Base-by-base conservation (phyloP, 2,888 invertebrate species). In the Scaeva pyrastri region DNA sequence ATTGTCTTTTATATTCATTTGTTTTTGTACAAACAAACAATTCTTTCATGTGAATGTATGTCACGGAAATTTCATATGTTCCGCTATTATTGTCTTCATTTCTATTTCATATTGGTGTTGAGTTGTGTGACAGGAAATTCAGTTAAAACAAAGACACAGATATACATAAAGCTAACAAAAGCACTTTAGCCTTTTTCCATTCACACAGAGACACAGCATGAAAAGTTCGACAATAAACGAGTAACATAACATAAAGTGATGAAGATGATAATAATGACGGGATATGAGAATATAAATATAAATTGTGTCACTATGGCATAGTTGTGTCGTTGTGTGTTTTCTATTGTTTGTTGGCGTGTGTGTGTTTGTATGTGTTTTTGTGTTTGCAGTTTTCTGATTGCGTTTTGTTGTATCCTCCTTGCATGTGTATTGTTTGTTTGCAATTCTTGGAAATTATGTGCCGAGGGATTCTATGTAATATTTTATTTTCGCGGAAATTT, bases 1-100 rank as follows among this genome's bases (percentile, higher is more conserved):
- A 76, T 74, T 52, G 70, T 62, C 71, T n/a, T 52, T 31, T 31
- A 14, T 48, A 10, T 66, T 45, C 41, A 26, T 3, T 31, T 31
- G 31, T 31, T 31, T 31, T 5, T 31, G 31, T 31, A n/a, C n/a
- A n/a, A 55, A 74, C 64, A 77, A 86, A 77, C 77, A 73, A 86
- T 77, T 82, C 70, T 58, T 45, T 74, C 36, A 31, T 31, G 8
- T 8, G 31, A 31, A 31, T 31, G 31, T 7, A 68, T 77, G 55
- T 73, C 64, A 66, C 55, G 70, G 56, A 73, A 68, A 58, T 74
- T 77, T 74, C 81, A 81, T 71, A 86, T 73, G 73, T 73, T 79
- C 56, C 58, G 43, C 68, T 70, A 71, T 79, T 74, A 78, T 74
- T 84, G 48, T 75, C 41, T 43, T 78, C 70, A 62, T 31, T 45